Percentiles rank a stretch among this genome's conserved stretches.
Evolutionary conservation across 2,888 invertebrate genomes (phyloP).

Genomic region (Poecilobothrus nobilitatus): DNA sequence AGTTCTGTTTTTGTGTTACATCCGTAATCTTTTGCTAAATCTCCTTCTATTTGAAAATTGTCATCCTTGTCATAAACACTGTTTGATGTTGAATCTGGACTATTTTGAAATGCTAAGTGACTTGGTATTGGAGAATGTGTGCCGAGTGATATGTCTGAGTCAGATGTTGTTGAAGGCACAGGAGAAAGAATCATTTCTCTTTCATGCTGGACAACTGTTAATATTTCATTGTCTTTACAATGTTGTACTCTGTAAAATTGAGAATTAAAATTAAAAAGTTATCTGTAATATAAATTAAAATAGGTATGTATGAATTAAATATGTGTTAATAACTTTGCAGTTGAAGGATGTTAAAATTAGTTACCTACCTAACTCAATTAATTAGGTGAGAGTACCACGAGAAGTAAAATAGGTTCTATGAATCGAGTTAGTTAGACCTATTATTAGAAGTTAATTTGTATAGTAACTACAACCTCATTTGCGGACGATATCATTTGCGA

Average conservation of each 20-base stretch:
- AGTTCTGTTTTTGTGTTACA: background rate
- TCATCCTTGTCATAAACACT: constrained; percentile 43
- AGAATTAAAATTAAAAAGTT: no score
- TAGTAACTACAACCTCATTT: no score
- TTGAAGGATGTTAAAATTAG: no score
- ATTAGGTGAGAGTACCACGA: no score
- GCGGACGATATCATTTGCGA: no score
- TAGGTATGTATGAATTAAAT: no score
- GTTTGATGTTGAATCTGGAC: constrained; percentile 44
- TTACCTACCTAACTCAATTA: no score
- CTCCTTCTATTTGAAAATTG: constrained; percentile 40
- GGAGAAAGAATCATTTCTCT: constrained; percentile 40
- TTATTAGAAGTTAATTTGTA: no score
- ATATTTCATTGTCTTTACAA: constrained; percentile 8
- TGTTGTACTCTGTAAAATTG: constrained; percentile 20
- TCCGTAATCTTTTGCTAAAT: constrained; percentile 40
- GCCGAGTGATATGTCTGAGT: constrained; percentile 44
- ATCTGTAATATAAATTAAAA: no score
- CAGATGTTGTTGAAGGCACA: constrained; percentile 42
- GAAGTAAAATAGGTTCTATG: no score
- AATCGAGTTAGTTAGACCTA: no score
- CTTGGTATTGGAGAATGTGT: constrained; percentile 45
- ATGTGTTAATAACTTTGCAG: no score
- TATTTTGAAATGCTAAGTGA: constrained; percentile 42
- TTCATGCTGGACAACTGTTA: constrained; percentile 34